phyloP scores from a whole-genome alignment of 2,797 vertebrate species.

The Centropyge bicolor region DNA sequence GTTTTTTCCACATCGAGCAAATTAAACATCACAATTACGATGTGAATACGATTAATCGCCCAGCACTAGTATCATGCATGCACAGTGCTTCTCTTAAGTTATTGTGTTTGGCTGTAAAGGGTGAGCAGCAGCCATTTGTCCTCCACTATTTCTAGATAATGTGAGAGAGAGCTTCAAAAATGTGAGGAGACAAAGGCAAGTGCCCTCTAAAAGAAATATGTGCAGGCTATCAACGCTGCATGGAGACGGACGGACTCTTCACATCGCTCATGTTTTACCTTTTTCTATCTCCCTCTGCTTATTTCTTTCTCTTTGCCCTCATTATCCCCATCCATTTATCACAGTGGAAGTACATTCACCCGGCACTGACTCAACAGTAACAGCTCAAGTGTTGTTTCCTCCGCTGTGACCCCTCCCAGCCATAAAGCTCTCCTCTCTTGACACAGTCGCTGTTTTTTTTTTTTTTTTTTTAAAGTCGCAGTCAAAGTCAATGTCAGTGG shows the following conservation, averaged over 20 bases:
- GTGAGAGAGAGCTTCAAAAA: constrained; percentile 30
- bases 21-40: too few relatives aligned
- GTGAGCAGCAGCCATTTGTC: constrained; percentile 39
- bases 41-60: too few relatives aligned
- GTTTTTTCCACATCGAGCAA: too few relatives aligned
- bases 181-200: constrained; percentile 41
- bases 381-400: constrained; percentile 50
- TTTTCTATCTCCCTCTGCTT: constrained; percentile 27
- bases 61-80: too few relatives aligned
- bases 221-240: constrained; percentile 17
- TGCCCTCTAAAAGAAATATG: constrained; percentile 26
- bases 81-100: constrained; percentile 23
- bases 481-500: constrained; percentile 58
- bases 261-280: constrained; percentile 45
- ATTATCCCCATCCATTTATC: constrained; percentile 51
- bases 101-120: constrained; percentile 30
- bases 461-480: constrained; percentile 56
- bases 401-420: constrained; percentile 26
- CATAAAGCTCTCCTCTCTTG: constrained; percentile 45
- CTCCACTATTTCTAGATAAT: constrained; percentile 38
- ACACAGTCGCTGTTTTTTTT: constrained; percentile 54
- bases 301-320: constrained; percentile 40
- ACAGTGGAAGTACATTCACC: constrained; percentile 39
- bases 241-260: constrained; percentile 26
- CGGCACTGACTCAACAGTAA: constrained; percentile 50